Conservation (phyloP, 2,797 vertebrate genomes). For the Acanthornis magna region DNA sequence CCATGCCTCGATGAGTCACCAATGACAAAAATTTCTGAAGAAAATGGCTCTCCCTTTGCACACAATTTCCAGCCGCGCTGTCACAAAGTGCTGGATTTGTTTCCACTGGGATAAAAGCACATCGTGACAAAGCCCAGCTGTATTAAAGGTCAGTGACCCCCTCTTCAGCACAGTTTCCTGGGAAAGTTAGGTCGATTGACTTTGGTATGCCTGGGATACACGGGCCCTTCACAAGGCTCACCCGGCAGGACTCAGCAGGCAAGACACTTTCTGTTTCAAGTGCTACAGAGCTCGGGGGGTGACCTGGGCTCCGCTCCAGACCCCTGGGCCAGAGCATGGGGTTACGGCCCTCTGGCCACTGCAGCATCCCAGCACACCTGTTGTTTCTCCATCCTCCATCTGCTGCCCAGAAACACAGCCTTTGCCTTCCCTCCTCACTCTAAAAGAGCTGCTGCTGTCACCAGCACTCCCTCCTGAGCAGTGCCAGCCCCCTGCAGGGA, state of each 20-base stretch:
- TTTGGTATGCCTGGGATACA: accelerated
- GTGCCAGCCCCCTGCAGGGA: neutral
- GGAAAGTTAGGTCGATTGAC: neutral
- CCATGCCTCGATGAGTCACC: neutral
- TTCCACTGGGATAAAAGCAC: neutral
- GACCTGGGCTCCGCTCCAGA: neutral
- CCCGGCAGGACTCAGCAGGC: neutral
- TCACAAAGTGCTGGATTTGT: neutral
- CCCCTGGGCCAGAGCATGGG: neutral
- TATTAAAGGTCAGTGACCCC: neutral
- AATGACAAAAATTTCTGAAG: neutral
- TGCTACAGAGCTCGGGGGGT: accelerated
- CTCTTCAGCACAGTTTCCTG: neutral
- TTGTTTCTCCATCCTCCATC: neutral
- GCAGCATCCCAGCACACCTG: accelerated
- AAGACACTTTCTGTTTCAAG: neutral
- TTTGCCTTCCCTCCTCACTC: neutral
- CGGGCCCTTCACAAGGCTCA: neutral
- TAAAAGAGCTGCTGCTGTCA: neutral
- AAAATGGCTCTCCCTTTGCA: neutral
- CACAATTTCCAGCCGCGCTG: accelerated
- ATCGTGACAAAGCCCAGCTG: neutral
- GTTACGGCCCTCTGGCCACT: neutral
- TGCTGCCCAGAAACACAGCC: neutral
- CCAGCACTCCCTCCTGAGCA: neutral